phyloP scores from a whole-genome alignment of 2,797 vertebrate species.

The Leptoclinus maculatus region DNA sequence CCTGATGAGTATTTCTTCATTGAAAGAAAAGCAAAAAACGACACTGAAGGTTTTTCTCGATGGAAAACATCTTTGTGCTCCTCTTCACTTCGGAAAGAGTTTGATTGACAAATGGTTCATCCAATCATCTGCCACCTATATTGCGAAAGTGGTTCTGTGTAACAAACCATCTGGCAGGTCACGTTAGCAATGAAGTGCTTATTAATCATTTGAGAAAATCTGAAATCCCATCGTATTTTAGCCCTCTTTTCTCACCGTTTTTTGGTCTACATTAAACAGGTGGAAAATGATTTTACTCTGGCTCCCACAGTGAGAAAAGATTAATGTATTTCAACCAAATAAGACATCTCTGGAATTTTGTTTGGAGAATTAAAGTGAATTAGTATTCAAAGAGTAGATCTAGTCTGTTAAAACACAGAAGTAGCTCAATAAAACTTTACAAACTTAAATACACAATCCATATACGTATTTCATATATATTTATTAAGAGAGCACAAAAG shows the following conservation, averaged over 20 bases:
- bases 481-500: not conserved
- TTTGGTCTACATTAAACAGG: not conserved
- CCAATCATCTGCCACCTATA: not conserved
- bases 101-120: not conserved
- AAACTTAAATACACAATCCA: not conserved
- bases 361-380: not conserved
- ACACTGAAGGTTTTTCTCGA: not conserved
- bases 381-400: not conserved
- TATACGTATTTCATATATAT: not conserved
- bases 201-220: not conserved
- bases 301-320: not conserved
- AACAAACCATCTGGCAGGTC: not conserved
- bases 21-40: not conserved
- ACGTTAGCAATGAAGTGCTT: not conserved
- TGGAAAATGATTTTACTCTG: not conserved
- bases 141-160: not conserved
- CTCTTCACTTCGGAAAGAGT: not conserved
- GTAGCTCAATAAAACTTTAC: not conserved
- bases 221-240: not conserved
- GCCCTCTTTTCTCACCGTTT: slow-evolving; percentile 9
- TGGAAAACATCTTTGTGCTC: not conserved
- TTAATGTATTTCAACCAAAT: not conserved
- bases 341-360: not conserved
- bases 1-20: not conserved
- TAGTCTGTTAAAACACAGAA: not conserved